Evolutionary conservation across 2,888 invertebrate genomes (phyloP).

Genomic region (Papilio demoleus): DNA sequence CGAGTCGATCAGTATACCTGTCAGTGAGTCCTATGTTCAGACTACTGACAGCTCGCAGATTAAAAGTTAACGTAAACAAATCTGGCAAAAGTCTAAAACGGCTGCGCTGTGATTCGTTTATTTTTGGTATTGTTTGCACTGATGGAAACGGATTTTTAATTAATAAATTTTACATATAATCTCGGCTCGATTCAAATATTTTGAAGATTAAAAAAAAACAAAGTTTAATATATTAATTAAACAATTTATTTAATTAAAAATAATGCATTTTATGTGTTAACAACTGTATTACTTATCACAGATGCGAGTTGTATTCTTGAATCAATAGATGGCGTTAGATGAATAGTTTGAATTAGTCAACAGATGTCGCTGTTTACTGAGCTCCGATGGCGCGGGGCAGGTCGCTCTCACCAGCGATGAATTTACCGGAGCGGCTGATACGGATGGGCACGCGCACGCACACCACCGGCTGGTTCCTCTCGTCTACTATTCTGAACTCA

Average conservation of each 20-base stretch:
- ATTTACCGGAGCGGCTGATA: constrained; percentile 37
- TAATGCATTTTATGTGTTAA: not conserved
- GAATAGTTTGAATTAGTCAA: not conserved
- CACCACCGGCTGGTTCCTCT: constrained; percentile 39
- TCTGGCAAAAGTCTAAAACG: not conserved
- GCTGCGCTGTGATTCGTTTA: not conserved
- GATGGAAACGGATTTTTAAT: not conserved
- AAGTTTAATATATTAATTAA: too few species aligned
- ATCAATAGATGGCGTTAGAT: not conserved
- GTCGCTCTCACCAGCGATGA: constrained; percentile 6
- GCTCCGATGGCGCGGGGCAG: constrained; percentile 11
- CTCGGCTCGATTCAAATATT: too few species aligned
- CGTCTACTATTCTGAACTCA: constrained; percentile 47
- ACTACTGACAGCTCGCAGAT: constrained; percentile 5
- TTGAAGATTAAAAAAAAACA: too few species aligned
- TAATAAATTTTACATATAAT: too few species aligned
- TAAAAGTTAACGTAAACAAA: not conserved
- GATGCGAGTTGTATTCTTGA: constrained; percentile 3
- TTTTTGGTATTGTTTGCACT: not conserved
- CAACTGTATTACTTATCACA: not conserved
- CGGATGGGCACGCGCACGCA: constrained; percentile 47
- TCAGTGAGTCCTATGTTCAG: not conserved
- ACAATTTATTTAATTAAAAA: not conserved
- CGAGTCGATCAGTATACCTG: not conserved
- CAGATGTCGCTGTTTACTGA: not conserved